Evolutionary conservation across 2,888 invertebrate species (phyloP), one percentile per base, ranked within the genome.

Genomic region (Emesis furor): DNA sequence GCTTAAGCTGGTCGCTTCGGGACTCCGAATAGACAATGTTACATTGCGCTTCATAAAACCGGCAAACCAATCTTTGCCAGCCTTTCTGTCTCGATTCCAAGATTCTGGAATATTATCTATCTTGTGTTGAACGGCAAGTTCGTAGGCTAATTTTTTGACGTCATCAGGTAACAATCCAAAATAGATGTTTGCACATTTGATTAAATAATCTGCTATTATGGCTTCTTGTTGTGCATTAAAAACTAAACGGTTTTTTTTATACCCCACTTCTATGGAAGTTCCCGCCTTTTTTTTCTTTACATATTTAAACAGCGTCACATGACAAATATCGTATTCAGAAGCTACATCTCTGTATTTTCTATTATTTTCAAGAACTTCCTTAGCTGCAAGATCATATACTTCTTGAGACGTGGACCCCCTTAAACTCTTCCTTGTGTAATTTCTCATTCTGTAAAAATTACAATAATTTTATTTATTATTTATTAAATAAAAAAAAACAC

Each of bases 81-180:
- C 65, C 62, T 42, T 62, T 65, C 42, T 24, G 65, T 75, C 65
- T 30, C 39, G 24, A 14, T 75, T 37, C 67, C 65, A 75, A 65
- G 67, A 67, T 35, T 35, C 24, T 42, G 67, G 75, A 24, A 67
- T 75, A 14, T 75, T 67, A 7, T 59, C 14, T n/a, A 39, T 39
- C 12, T 39, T 35, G 24, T 39, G 39, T 17, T 39, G 12, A 12
- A 65, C 24, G 17, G 62, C 74, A 65, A 59, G 62, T 35, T 59
- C 14, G 42, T 73, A 73, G 12, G 68, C 73, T 68, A 78, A 68
- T 73, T 78, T 68, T 37, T 6, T 67, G 8, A 55, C 67, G 37
- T 75, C 46, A 30, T 42, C 30, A n/a, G 75, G 75, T 12, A 67
- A n/a, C 12, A 75, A 42, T 37, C 75, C 67, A 75, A 75, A 67